Evolutionary conservation across 2,113 vertebrate species (phyloP).

Genomic region (Phyllostomus hastatus): DNA sequence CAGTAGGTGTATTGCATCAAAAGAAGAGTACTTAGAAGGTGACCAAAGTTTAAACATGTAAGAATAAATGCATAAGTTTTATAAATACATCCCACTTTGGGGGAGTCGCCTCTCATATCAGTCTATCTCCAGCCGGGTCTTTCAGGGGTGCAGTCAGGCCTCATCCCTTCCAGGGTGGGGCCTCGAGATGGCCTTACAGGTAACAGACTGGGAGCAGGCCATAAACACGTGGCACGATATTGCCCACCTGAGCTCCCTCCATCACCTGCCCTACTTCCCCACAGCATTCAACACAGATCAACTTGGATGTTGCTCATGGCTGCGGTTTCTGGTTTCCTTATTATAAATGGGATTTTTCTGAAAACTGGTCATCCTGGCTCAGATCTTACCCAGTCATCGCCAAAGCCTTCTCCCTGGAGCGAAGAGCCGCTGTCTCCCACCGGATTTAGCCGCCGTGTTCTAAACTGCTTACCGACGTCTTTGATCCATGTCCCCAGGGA

Average conservation of each 20-base stretch:
- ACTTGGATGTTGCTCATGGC: not conserved
- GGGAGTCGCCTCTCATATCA: not conserved
- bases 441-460: not conserved
- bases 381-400: not conserved
- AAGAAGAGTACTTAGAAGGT: too few relatives aligned
- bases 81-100: too few relatives aligned
- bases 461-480: not conserved
- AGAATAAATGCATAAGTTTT: too few relatives aligned
- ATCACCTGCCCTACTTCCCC: not conserved
- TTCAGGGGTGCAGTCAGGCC: not conserved
- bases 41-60: too few relatives aligned
- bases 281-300: not conserved
- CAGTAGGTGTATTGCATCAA: too few relatives aligned
- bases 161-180: not conserved
- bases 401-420: not conserved
- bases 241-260: not conserved
- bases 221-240: rapidly evolving
- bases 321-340: not conserved
- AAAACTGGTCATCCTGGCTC: not conserved
- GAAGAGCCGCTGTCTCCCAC: not conserved
- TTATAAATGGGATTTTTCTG: not conserved
- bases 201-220: too few relatives aligned
- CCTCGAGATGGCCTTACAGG: not conserved
- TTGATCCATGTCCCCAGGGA: not conserved
- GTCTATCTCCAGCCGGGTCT: too few relatives aligned